Base-by-base conservation (phyloP, 1,140 invertebrate genomes). In the Anastatus disparis region DNA sequence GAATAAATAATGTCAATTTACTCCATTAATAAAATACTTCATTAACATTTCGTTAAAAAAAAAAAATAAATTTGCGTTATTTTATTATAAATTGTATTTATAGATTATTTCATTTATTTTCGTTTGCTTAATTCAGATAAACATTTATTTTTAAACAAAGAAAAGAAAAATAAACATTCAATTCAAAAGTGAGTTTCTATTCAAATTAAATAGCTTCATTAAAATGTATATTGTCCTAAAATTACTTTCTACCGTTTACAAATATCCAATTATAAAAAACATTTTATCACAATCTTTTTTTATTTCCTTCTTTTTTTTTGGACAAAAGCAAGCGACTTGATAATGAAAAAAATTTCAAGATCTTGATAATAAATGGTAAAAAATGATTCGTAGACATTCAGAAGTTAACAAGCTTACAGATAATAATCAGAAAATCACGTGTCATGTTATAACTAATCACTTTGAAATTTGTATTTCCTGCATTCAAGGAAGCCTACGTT, bases 391-490 rank as follows among this genome's bases (percentile, higher is more conserved):
- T 35, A 4, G 53, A 27, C 29, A 24, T 20, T 31, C 44, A 24
- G 29, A 10, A 26, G 46, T 56, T 66, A 56, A 56, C 64, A 66
- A 68, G 56, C 35, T 31, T n/a, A n/a, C n/a, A n/a, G n/a, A 61
- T 69, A 9, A 27, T 61, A 61, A 69, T 69, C 66, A 22, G 38
- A n/a, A 50, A 68, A 68, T 68, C 66, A 42, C 66, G 27, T 29
- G 66, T 61, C 66, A 59, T n/a, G 56, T 52, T 53, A 50, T 69
- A 61, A 61, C 55, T 61, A 69, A 69, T 69, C 46, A 46, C 56
- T 61, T 69, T 69, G 66, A 69, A 69, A 69, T 61, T 68, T 35
- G 55, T 59, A 38, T 38, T 68, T 59, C 53, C 65, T 46, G 64
- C 31, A 4, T 35, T 35, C 4, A 10, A 6, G 31, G 31, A 35